Evolutionary conservation across 2,797 vertebrate species (phyloP), one percentile per base, ranked within the genome.

Genomic region (Spinibarbus caldwelli): DNA sequence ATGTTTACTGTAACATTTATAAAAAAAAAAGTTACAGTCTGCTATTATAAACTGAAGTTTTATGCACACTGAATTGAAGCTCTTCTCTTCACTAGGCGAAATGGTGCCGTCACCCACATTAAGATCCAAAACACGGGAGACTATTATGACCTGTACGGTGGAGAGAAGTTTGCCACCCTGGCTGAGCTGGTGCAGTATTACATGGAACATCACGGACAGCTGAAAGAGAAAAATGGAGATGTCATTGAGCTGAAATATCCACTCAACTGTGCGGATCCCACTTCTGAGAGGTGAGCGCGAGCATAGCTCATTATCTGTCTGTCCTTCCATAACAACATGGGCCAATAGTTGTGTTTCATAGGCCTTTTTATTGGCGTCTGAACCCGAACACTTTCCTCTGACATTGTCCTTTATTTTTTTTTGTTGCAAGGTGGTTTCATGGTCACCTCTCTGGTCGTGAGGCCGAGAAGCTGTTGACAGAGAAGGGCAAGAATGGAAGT

Each of bases 51-150:
- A 43, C 11, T 26, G 17, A 47, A 59, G 57, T 62, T 59, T 19
- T 5, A 19, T 29, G 5, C 21, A 9, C 6, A 8, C 47, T 76
- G 21, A 54, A 76, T n/a, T 76, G 31, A 70, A 47, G 64, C 6
- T 26, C 17, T 72, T 85, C 87, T 77, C 70, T 3, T 76, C 23
- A 80, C 57, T 84, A 99, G 98, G 92, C 95, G 98, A 91, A 99
- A 98, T 94, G 98, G 98, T 83, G 97, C 98, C 0, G 98, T 99
- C 91, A 99, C 98, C 45, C 98, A 99, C 92, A 99, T 99, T 92
- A 99, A 99, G 94, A 99, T 99, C 91, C 98, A 99, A 93, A 99
- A 99, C 94, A 99, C 98, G 0, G 98, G 98, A 5, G 98, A 99
- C 91, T 99, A 97, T 94, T 99, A 99, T 49, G 98, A 99, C 92